These are phyloP conservation scores for Tachuris rubrigastra DNA, from an alignment of 2,113 vertebrate genomes.

Conservation along the genomic window DNA sequence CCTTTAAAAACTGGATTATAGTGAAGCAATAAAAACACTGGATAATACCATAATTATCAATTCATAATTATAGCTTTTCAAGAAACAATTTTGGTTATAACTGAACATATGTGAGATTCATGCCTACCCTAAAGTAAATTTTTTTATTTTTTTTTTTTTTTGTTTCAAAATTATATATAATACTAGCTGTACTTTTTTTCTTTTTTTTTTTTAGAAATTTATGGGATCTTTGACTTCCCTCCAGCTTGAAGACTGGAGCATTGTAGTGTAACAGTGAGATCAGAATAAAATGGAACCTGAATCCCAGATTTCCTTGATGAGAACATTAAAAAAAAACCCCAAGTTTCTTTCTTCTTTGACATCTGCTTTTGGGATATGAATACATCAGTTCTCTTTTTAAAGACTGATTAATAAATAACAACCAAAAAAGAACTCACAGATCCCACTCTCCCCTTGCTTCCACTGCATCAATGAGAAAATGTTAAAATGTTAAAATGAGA, in stretches of 20 bases:
- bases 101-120: neutral
- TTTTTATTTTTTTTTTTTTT: no score
- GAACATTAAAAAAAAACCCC: neutral
- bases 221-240: neutral
- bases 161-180: neutral
- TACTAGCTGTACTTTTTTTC: neutral
- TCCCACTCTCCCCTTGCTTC: neutral
- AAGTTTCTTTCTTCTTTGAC: neutral
- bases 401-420: neutral
- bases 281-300: neutral
- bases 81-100: neutral
- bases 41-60: neutral
- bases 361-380: neutral
- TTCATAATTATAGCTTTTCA: neutral
- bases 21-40: neutral
- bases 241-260: neutral
- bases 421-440: neutral
- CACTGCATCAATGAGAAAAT: neutral
- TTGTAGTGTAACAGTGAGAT: neutral
- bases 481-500: neutral
- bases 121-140: neutral
- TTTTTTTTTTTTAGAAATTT: neutral
- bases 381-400: neutral
- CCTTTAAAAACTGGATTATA: neutral
- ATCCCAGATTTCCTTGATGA: neutral